A percentile compares a stretch with the other conserved stretches of the same genome.
These are phyloP conservation scores for Antechinus stuartii DNA, from an alignment of 2,113 vertebrate species.

Conservation along the genomic window DNA sequence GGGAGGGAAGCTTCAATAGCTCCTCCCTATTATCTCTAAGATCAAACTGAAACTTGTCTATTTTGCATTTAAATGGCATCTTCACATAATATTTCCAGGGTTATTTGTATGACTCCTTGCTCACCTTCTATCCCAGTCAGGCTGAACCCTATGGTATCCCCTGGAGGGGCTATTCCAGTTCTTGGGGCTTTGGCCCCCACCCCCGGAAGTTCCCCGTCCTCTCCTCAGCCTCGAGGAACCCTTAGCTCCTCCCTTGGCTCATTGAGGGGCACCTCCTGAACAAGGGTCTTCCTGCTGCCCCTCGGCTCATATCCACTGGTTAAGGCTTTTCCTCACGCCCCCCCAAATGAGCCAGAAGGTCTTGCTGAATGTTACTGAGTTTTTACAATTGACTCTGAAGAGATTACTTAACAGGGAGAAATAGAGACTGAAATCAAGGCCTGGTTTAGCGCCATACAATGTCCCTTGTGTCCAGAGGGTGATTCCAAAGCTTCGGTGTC, in stretches of 20 bases:
- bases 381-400: too few relatives aligned
- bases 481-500: background rate
- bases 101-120: background rate
- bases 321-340: background rate
- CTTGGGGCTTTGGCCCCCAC: background rate
- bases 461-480: background rate
- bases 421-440: background rate
- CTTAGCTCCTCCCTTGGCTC: background rate
- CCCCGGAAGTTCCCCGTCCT: background rate
- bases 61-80: background rate
- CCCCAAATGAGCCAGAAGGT: background rate
- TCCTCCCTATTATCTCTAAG: background rate
- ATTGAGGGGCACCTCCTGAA: background rate
- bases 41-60: background rate
- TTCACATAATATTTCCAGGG: background rate
- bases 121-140: background rate
- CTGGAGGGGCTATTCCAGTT: too few relatives aligned
- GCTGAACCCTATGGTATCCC: background rate
- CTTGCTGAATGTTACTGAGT: background rate
- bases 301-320: background rate
- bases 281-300: background rate
- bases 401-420: background rate
- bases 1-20: too few relatives aligned
- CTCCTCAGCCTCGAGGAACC: background rate
- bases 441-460: background rate